Percentiles rank a stretch among this genome's conserved stretches.
phyloP scores from a whole-genome alignment of 2,797 vertebrate genomes.

The Centroberyx gerrardi region DNA sequence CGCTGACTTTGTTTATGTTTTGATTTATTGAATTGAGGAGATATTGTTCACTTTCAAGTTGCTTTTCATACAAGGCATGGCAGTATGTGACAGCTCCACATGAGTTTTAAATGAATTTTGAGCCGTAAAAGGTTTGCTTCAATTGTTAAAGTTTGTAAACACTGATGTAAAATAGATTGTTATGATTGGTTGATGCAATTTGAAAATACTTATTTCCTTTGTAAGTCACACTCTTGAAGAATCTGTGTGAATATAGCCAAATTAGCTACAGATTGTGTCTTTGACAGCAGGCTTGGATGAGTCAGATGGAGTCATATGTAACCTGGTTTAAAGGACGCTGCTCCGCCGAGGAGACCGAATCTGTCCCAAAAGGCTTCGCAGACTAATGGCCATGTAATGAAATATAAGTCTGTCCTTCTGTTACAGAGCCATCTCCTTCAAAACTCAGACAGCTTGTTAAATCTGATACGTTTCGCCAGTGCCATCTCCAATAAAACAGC shows the following conservation, averaged over 20 bases:
- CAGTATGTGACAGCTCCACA: neutral
- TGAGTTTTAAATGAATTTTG: neutral
- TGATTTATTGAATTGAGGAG: neutral
- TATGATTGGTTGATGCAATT: too few relatives aligned
- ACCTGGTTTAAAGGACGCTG: conserved; percentile 50
- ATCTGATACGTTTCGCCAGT: conserved; percentile 58
- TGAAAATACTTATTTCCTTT: too few relatives aligned
- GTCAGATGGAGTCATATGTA: conserved; percentile 23
- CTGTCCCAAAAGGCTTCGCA: conserved; percentile 13
- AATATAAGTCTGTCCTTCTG: conserved; percentile 59
- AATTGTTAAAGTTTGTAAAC: neutral
- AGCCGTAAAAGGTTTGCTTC: neutral
- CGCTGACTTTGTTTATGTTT: neutral
- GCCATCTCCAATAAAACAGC: conserved; percentile 41
- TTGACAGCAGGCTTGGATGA: neutral
- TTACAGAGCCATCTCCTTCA: conserved; percentile 55
- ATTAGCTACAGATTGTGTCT: neutral
- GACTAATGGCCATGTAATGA: conserved; percentile 59
- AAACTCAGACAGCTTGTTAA: conserved; percentile 67
- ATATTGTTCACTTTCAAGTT: neutral
- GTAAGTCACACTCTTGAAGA: too few relatives aligned
- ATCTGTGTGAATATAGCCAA: neutral
- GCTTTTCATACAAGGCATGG: neutral
- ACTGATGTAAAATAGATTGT: neutral
- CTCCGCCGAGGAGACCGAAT: conserved; percentile 34